These are phyloP conservation scores for Terebella lapidaria DNA, from an alignment of 2,888 invertebrate genomes.

Conservation along the genomic window DNA sequence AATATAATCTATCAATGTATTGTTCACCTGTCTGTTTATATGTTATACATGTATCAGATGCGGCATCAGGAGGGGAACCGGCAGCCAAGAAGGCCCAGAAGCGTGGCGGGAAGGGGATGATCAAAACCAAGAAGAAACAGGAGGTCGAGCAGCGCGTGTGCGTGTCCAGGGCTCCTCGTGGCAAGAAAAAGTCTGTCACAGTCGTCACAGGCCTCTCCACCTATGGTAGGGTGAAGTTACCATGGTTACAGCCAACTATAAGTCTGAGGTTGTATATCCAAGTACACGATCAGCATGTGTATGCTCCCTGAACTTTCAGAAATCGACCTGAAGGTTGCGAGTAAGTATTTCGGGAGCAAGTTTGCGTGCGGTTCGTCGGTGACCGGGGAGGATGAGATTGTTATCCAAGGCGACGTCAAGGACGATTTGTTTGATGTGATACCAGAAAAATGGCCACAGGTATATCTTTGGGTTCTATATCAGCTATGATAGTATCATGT, in stretches of 20 bases:
- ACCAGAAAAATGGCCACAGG: slow-evolving; percentile 97
- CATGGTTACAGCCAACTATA: too few species aligned
- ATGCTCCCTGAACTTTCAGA: slow-evolving; percentile 59
- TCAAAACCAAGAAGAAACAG: slow-evolving; percentile 81
- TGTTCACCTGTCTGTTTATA: too few species aligned
- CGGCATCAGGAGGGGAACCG: background rate
- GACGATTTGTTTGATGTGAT: slow-evolving; percentile 97
- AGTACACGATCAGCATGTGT: background rate
- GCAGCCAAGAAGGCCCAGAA: slow-evolving; percentile 83
- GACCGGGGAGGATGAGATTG: slow-evolving; percentile 97
- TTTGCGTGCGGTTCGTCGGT: slow-evolving; percentile 99
- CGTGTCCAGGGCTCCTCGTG: slow-evolving; percentile 67
- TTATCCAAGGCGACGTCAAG: slow-evolving; percentile 98
- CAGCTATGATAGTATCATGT: too few species aligned
- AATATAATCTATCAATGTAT: too few species aligned
- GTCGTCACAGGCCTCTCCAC: slow-evolving; percentile 92
- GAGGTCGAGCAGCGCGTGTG: slow-evolving; percentile 49
- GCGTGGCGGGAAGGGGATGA: slow-evolving; percentile 91
- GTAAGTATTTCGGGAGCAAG: slow-evolving; percentile 94
- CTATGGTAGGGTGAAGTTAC: slow-evolving; percentile 67
- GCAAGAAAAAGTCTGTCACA: slow-evolving; percentile 98
- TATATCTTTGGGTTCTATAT: too few species aligned
- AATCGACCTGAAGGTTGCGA: slow-evolving; percentile 95
- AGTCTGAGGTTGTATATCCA: too few species aligned
- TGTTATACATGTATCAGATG: too few species aligned